Evolutionary conservation across 2,888 invertebrate species (phyloP).

Genomic region (Electrophaes corylata): DNA sequence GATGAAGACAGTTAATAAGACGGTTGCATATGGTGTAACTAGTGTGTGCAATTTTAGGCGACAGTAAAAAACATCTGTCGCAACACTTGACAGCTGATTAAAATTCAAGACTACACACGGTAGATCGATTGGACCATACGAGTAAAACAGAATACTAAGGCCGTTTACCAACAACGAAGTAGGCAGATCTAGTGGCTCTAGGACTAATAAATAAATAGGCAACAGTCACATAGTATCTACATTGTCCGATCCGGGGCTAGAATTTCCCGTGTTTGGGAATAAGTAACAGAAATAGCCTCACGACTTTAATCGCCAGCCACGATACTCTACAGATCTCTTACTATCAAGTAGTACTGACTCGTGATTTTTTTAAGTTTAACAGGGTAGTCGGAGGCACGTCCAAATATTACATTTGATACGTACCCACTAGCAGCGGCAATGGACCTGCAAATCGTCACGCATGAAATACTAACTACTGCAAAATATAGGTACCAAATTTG

Average conservation of each 20-base stretch:
- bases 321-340: no score
- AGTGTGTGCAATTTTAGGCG: conserved; percentile 25
- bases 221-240: neutral
- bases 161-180: neutral
- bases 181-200: neutral
- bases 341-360: no score
- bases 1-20: neutral
- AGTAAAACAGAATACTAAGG: conserved; percentile 15
- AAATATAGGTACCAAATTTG: no score
- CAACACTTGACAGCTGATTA: conserved; percentile 35
- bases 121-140: conserved; percentile 29
- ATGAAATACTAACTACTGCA: no score
- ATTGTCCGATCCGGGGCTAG: no score
- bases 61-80: conserved; percentile 32
- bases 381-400: no score
- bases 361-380: no score
- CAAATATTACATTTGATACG: no score
- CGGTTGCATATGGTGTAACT: neutral
- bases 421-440: no score
- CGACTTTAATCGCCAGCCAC: no score
- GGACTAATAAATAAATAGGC: neutral
- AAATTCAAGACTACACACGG: conserved; percentile 37
- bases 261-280: neutral
- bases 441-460: no score
- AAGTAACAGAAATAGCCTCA: no score